Evolutionary conservation across 2,797 vertebrate genomes (phyloP), one percentile per base, ranked within the genome.

Genomic region (Philypnodon macrostomus): DNA sequence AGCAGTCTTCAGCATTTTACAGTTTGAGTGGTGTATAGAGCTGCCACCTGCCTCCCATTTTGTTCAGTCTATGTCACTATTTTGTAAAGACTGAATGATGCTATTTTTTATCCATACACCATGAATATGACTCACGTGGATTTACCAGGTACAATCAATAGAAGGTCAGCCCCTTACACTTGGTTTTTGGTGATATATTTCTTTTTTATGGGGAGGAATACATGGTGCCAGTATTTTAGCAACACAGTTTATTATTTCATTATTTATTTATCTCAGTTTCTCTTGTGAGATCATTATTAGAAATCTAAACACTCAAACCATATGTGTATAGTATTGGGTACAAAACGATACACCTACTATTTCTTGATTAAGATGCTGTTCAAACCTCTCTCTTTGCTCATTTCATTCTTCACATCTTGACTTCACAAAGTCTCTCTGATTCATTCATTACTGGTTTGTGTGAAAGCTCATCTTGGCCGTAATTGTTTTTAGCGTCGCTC

Each of bases 401-500:
- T 75, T 45, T 73, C 33, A 29, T 74, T 52, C 56, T 65, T 68
- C 41, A 45, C 46, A 47, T 56, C 65, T 63, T 53, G 58, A 70
- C 69, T 72, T 72, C 58, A 63, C 31, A 59, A 57, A 72, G 64
- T 71, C 69, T 53, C 15, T 53, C 34, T 36, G 15, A 73, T 76
- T 71, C 55, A 71, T 80, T 73, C 56, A 71, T 81, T 72, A 68
- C 48, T 64, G 50, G 44, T 53, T 54, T 52, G 50, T 38, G 44
- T 66, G 56, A 65, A 73, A 70, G 57, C 64, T 78, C 59, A 68
- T 80, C 71, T 62, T 38, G 55, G 49, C 44, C 59, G 47, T 85
- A 82, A 87, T 87, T 81, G 75, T 81, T 80, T 79, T 76, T 52
- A 44, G 64, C 36, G 4, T 58, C 11, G 14, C 49, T 65, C 55